Evolutionary conservation across 1,140 invertebrate genomes (phyloP).

Genomic region (Marisa cornuarietis): DNA sequence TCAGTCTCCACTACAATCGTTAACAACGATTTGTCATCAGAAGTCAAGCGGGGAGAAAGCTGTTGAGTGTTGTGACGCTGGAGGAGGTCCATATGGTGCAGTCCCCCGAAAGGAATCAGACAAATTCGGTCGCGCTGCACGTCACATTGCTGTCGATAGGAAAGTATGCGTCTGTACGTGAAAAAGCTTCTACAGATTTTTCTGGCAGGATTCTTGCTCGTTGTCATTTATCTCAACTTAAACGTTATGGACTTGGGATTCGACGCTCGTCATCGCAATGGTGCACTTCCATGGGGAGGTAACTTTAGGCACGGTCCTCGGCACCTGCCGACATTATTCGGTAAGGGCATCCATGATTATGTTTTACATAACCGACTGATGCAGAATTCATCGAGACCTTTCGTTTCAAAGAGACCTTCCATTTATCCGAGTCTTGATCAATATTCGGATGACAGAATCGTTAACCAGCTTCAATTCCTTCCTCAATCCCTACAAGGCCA

Average conservation of each 20-base stretch:
- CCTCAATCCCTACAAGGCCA: slow-evolving; percentile 23
- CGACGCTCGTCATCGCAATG: slow-evolving; percentile 4
- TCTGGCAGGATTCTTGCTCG: slow-evolving; percentile 17
- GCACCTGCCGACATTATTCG: background rate
- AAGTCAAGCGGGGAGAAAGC: no score
- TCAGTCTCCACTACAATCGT: no score
- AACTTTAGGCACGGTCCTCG: slow-evolving; percentile 11
- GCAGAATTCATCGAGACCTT: background rate
- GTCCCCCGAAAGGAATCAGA: background rate
- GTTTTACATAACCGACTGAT: background rate
- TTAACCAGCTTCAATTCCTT: slow-evolving; percentile 45
- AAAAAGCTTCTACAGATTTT: slow-evolving; percentile 26
- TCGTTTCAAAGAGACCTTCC: background rate
- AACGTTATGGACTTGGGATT: slow-evolving; percentile 28
- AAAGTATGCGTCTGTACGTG: slow-evolving; percentile 26
- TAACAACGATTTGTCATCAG: no score
- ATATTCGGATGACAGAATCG: slow-evolving; percentile 45
- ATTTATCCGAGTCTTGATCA: slow-evolving; percentile 41
- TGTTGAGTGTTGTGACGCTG: no score
- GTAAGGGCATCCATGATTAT: slow-evolving; percentile 32
- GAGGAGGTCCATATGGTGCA: no score
- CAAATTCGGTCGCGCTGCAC: background rate
- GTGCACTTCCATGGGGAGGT: slow-evolving; percentile 15
- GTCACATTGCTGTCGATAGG: background rate
- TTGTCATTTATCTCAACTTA: slow-evolving; percentile 38